Evolutionary conservation across 2,888 invertebrate genomes (phyloP).

Genomic region (Melanotus villosus): DNA sequence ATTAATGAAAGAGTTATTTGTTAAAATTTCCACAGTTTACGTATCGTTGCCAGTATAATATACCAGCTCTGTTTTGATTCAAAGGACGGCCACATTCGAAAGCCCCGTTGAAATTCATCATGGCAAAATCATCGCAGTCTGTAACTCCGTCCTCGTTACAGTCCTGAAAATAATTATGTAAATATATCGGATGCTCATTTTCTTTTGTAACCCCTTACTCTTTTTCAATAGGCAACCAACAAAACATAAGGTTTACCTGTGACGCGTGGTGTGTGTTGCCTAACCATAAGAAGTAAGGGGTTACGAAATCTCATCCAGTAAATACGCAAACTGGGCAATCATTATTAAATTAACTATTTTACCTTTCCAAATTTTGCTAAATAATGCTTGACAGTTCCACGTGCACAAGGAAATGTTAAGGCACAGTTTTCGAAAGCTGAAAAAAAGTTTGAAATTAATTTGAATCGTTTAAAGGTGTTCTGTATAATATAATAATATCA

Average conservation of each 20-base stretch:
- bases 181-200: no score
- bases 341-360: slow-evolving; percentile 36
- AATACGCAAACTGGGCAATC: no score
- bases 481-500: no score
- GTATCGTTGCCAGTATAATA: slow-evolving; percentile 65
- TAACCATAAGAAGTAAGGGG: no score
- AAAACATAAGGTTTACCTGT: no score
- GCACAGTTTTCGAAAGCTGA: slow-evolving; percentile 71
- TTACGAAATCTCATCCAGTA: no score
- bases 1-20: neutral
- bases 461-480: no score
- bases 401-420: slow-evolving; percentile 71
- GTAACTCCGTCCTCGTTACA: slow-evolving; percentile 77
- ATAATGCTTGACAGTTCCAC: slow-evolving; percentile 71
- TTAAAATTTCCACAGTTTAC: slow-evolving; percentile 59
- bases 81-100: slow-evolving; percentile 69
- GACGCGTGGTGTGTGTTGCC: no score
- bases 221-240: no score
- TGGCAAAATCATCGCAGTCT: slow-evolving; percentile 76
- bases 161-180: slow-evolving; percentile 68
- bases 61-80: slow-evolving; percentile 61
- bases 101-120: slow-evolving; percentile 76
- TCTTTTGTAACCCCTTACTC: no score
- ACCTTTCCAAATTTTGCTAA: slow-evolving; percentile 73
- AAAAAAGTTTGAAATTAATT: slow-evolving; percentile 24